These are phyloP conservation scores for Parasteatoda tepidariorum DNA, from an alignment of 1,140 invertebrate species.

Conservation along the genomic window DNA sequence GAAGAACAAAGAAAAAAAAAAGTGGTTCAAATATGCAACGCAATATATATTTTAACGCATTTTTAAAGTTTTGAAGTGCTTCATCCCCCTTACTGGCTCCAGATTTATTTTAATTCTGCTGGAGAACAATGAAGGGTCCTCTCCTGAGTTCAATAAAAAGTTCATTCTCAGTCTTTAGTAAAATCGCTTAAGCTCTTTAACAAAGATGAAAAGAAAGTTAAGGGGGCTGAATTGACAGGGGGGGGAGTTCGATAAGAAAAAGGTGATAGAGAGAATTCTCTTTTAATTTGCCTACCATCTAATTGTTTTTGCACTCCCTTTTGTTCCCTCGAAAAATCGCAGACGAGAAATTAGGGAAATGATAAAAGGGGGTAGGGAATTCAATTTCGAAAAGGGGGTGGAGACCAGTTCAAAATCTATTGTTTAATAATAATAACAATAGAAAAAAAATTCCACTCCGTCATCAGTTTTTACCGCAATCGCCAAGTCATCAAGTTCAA, in stretches of 20 bases:
- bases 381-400: slow-evolving; percentile 34
- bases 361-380: slow-evolving; percentile 7
- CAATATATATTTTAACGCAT: slow-evolving; percentile 28
- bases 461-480: slow-evolving; percentile 60
- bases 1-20: slow-evolving; percentile 18
- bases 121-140: slow-evolving; percentile 27
- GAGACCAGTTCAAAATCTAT: slow-evolving; percentile 53
- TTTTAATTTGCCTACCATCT: slow-evolving; percentile 55
- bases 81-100: too few relatives aligned
- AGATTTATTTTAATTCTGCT: slow-evolving; percentile 38
- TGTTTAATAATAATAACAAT: slow-evolving; percentile 60
- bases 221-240: background rate
- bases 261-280: slow-evolving; percentile 46
- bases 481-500: slow-evolving; percentile 57
- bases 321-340: slow-evolving; percentile 48
- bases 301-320: slow-evolving; percentile 50
- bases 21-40: slow-evolving; percentile 8
- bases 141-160: slow-evolving; percentile 32
- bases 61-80: slow-evolving; percentile 50
- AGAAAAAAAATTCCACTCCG: slow-evolving; percentile 50
- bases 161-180: slow-evolving; percentile 30
- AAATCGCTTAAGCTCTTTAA: slow-evolving; percentile 52
- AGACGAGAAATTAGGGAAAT: slow-evolving; percentile 30
- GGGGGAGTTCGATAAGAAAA: background rate
- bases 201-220: background rate